phyloP scores from a whole-genome alignment of 1,140 invertebrate species.

The Drosophila guanche region DNA sequence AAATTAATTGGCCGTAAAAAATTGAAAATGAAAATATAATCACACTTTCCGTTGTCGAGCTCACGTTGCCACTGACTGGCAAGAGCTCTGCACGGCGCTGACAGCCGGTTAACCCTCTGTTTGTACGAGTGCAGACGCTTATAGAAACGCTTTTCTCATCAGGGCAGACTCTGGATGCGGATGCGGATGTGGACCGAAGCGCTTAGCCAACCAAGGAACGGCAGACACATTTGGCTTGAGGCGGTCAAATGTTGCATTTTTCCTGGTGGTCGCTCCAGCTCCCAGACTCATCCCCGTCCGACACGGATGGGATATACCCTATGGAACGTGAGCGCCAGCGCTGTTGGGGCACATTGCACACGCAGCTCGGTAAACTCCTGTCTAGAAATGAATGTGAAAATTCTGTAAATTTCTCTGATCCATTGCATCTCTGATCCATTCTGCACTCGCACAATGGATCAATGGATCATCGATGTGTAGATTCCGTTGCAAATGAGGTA shows the following conservation, averaged over 20 bases:
- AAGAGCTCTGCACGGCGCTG: slow-evolving; percentile 48
- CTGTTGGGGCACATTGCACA: not conserved
- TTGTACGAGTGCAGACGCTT: slow-evolving; percentile 2
- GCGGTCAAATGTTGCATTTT: slow-evolving; percentile 72
- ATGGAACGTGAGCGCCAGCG: not conserved
- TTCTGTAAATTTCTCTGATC: not conserved
- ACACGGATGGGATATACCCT: slow-evolving; percentile 33
- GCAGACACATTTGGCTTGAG: slow-evolving; percentile 70
- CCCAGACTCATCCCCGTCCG: slow-evolving; percentile 2
- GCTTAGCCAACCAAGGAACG: slow-evolving; percentile 57
- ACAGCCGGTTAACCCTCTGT: slow-evolving; percentile 58
- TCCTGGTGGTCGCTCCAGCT: slow-evolving; percentile 8
- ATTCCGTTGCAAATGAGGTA: too few species aligned
- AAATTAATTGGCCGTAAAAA: slow-evolving; percentile 83
- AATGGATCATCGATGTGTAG: too few species aligned
- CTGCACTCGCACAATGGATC: too few species aligned
- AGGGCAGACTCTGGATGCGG: slow-evolving; percentile 22
- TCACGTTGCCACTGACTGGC: slow-evolving; percentile 51
- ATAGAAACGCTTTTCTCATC: slow-evolving; percentile 63
- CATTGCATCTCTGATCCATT: not conserved
- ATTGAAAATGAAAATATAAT: slow-evolving; percentile 83
- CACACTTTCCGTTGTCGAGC: slow-evolving; percentile 75
- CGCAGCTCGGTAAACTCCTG: too few species aligned
- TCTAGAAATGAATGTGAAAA: too few species aligned
- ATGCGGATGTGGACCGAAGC: slow-evolving; percentile 6